Conservation (phyloP, 2,888 invertebrate genomes). For the Drosophila tanythrix region DNA sequence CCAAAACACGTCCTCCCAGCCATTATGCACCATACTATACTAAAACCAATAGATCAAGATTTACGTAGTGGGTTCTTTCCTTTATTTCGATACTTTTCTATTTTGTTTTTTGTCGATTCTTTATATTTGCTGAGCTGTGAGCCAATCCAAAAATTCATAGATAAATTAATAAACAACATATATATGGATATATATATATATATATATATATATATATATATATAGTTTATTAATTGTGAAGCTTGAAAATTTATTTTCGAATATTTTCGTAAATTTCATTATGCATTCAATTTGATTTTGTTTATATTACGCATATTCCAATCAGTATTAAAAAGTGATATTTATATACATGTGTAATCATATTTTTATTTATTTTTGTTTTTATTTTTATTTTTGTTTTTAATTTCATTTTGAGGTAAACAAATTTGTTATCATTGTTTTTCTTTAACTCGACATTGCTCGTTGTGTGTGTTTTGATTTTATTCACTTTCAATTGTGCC, state of each 20-base stretch:
- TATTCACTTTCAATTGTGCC: neutral
- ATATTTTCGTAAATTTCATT: slow-evolving; percentile 3
- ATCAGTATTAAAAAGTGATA: slow-evolving; percentile 15
- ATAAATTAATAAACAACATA: neutral
- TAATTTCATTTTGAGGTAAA: slow-evolving; percentile 10
- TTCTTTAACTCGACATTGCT: neutral
- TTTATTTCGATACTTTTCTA: neutral
- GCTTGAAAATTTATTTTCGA: slow-evolving; percentile 16
- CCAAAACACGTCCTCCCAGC: slow-evolving; percentile 14
- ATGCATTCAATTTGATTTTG: slow-evolving; percentile 4
- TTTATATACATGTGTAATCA: slow-evolving; percentile 2
- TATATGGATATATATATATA: neutral
- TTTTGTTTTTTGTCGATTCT: neutral
- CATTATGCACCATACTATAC: slow-evolving; percentile 40
- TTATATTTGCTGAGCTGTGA: slow-evolving; percentile 16
- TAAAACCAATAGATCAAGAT: slow-evolving; percentile 18
- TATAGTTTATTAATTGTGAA: slow-evolving; percentile 22
- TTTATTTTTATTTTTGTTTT: neutral
- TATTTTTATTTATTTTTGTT: slow-evolving; percentile 2
- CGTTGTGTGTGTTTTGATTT: neutral
- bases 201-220: neutral
- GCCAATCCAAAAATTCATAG: neutral
- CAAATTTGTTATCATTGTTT: slow-evolving; percentile 20
- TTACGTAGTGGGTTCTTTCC: slow-evolving; percentile 13
- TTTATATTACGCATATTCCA: slow-evolving; percentile 20